A percentile compares a stretch with the other conserved stretches of the same genome.
phyloP scores from a whole-genome alignment of 2,888 invertebrate species.

The Chymomyza caudatula region DNA sequence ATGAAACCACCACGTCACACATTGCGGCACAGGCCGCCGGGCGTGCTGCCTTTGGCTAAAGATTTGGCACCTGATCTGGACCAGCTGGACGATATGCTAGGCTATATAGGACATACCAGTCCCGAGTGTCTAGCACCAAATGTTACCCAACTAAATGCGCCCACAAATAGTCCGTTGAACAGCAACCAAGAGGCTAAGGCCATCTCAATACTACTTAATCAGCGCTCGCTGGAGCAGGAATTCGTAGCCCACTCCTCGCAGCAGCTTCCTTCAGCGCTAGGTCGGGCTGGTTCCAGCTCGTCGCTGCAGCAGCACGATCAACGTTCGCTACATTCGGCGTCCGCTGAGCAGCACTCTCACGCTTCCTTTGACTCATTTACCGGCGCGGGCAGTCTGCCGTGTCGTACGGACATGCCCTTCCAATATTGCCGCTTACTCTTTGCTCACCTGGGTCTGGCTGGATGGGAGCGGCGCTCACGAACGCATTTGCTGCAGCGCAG shows the following conservation, averaged over 20 bases:
- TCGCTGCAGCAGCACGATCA: conserved; percentile 65
- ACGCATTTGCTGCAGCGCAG: conserved; percentile 92
- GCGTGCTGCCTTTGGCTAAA: conserved; percentile 87
- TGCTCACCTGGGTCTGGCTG: conserved; percentile 92
- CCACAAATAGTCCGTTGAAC: conserved; percentile 86
- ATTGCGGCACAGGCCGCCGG: conserved; percentile 85
- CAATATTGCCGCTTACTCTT: conserved; percentile 92
- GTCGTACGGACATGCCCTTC: conserved; percentile 82
- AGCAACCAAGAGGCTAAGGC: conserved; percentile 89
- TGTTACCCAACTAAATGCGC: conserved; percentile 87
- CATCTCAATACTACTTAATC: conserved; percentile 90
- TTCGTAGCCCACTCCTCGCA: conserved; percentile 80
- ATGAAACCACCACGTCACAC: conserved; percentile 83
- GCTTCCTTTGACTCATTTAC: conserved; percentile 78
- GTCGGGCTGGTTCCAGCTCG: conserved; percentile 30
- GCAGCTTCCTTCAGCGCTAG: conserved; percentile 21
- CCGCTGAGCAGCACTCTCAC: conserved; percentile 32
- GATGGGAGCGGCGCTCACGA: conserved; percentile 91
- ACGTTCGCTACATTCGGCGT: conserved; percentile 59
- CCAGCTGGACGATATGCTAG: conserved; percentile 94
- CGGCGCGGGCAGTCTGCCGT: conserved; percentile 77
- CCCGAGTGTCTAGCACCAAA: conserved; percentile 87
- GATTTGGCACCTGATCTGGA: conserved; percentile 92
- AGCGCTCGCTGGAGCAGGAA: conserved; percentile 90
- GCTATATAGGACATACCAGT: conserved; percentile 94